Percentiles rank a stretch among this genome's conserved stretches.
Evolutionary conservation across 1,140 invertebrate species (phyloP).

Genomic region (Conus betulinus): DNA sequence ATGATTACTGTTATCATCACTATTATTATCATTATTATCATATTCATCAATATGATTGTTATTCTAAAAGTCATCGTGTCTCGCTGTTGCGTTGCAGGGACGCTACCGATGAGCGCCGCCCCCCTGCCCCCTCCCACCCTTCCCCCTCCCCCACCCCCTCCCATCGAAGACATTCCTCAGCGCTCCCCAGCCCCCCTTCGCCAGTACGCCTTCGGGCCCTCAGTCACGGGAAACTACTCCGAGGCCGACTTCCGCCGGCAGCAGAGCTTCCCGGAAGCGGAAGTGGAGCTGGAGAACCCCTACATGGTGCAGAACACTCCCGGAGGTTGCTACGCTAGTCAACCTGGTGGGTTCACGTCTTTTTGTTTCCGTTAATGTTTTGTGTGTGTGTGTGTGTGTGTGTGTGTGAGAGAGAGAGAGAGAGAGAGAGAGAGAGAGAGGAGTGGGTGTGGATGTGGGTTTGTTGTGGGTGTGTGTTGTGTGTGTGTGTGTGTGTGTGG

Average conservation of each 20-base stretch:
- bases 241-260: conserved; percentile 55
- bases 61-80: too few species aligned
- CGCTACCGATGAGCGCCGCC: conserved; percentile 35
- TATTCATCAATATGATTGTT: too few species aligned
- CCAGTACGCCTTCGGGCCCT: conserved; percentile 65
- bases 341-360: too few species aligned
- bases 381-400: not conserved
- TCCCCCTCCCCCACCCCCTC: conserved; percentile 68
- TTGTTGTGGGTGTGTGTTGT: not conserved
- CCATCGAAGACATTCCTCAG: conserved; percentile 73
- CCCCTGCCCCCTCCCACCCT: conserved; percentile 61
- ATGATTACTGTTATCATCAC: too few species aligned
- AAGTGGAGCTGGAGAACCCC: conserved; percentile 25
- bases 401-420: too few species aligned
- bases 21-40: too few species aligned
- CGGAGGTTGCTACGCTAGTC: conserved; percentile 81
- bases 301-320: conserved; percentile 86
- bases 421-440: too few species aligned
- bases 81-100: conserved; percentile 23
- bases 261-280: not conserved
- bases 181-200: conserved; percentile 52
- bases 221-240: conserved; percentile 67
- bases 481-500: too few species aligned
- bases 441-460: too few species aligned
- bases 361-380: too few species aligned